Base-by-base conservation (phyloP, 2,797 vertebrate species). In the Tinamus major region DNA sequence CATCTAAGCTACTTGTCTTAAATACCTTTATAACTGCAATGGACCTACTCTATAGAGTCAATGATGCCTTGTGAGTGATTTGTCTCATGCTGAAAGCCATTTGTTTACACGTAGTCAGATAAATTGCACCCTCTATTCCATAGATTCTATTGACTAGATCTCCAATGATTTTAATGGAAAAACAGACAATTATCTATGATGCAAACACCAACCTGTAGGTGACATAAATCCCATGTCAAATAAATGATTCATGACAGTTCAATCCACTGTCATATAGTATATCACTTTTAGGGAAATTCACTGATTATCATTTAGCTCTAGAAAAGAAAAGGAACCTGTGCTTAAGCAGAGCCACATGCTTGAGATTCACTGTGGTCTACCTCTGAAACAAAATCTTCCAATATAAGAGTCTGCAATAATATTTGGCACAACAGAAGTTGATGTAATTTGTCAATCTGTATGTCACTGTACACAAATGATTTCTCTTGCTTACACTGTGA, bases 51-150 rank as follows among this genome's bases (percentile, higher is more conserved):
- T 80, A 64, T 61, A 80, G 37, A 37, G 18, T 71, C 72, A 89
- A 69, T 67, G 74, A 83, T 72, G 26, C 33, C 58, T 72, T 67
- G 69, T 46, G 65, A 87, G 13, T 0, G 13, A 87, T 72, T 63
- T 1, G 2, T 84, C 75, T 89, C 8, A 3, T 67, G 26, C 21
- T 79, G 59, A 79, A 95, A 63, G 58, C 61, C 26, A 58, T 49
- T 77, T 92, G 84, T 87, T 94, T 94, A 75, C 44, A 89, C 5
- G 33, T 59, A 35, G 17, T 85, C n/a, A 81, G 58, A 83, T 76
- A 26, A 93, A 89, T 91, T 87, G 33, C 8, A 49, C 18, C 11
- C 35, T 69, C 26, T 42, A 58, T 92, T 89, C 33, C 49, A 80
- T 71, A 80, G 87, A 92, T 87, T 46, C 17, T 85, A 33, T 49